Evolutionary conservation across 1,140 invertebrate species (phyloP).

Genomic region (Metaphire vulgaris): DNA sequence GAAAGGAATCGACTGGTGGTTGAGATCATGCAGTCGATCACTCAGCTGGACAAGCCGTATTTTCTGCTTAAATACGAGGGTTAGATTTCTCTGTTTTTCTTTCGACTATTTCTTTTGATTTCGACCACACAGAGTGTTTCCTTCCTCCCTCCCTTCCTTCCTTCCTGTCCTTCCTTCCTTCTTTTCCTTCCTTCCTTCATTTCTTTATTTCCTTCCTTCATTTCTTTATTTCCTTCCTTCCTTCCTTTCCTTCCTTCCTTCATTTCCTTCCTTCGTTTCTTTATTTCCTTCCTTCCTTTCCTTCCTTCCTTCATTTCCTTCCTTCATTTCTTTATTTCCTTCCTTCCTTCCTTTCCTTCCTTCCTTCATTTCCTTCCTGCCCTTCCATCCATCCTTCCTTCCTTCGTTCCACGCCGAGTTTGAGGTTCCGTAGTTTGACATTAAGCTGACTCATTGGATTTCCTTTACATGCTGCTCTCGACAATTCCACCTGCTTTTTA

Average conservation of each 20-base stretch:
- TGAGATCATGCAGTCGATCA: neutral
- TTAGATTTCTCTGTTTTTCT: neutral
- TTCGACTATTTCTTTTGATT: neutral
- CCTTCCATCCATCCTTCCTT: neutral
- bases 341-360: neutral
- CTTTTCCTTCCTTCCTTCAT: neutral
- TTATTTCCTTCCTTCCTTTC: neutral
- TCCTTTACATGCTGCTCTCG: too few relatives aligned
- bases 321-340: neutral
- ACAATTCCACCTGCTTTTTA: too few relatives aligned
- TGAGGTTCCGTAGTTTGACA: too few relatives aligned
- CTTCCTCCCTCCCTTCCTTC: neutral
- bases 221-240: neutral
- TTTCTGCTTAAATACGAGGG: neutral
- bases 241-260: neutral
- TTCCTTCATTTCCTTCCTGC: neutral
- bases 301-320: neutral
- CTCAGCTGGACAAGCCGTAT: neutral
- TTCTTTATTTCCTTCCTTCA: neutral
- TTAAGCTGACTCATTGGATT: too few relatives aligned
- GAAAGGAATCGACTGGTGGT: constrained; percentile 10
- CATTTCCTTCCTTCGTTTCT: neutral
- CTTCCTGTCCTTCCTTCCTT: neutral
- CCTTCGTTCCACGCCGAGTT: too few relatives aligned
- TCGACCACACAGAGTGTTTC: neutral